Percentiles rank a stretch among this genome's conserved stretches.
These are phyloP conservation scores for Latrodectus hesperus DNA, from an alignment of 2,888 invertebrate genomes.

Conservation along the genomic window DNA sequence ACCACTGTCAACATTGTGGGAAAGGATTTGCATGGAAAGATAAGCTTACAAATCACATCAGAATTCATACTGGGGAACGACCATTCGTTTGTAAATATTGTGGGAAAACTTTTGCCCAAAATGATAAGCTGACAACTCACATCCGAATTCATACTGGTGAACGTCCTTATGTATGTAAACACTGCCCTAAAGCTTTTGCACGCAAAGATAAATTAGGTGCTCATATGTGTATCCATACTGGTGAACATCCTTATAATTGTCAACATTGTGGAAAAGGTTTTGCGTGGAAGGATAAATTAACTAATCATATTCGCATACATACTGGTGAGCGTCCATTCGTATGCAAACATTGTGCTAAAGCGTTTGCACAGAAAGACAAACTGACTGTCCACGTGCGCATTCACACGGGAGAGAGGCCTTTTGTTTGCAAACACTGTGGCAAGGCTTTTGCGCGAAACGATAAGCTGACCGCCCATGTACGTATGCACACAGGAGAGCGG, in stretches of 20 bases:
- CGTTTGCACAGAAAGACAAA: constrained; percentile 75
- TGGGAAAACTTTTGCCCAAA: constrained; percentile 71
- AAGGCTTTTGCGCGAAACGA: constrained; percentile 75
- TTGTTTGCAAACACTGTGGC: constrained; percentile 74
- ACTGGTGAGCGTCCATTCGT: constrained; percentile 76
- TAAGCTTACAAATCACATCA: constrained; percentile 74
- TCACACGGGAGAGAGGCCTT: constrained; percentile 75
- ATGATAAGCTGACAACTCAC: constrained; percentile 64
- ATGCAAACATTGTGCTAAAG: constrained; percentile 75
- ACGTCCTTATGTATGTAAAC: constrained; percentile 75
- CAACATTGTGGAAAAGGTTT: constrained; percentile 75
- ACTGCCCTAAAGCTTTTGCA: constrained; percentile 75
- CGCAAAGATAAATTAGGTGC: constrained; percentile 76
- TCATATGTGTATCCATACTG: constrained; percentile 76
- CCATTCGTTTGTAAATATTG: constrained; percentile 79
- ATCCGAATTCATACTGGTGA: constrained; percentile 73
- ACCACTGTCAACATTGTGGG: constrained; percentile 78
- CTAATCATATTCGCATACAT: constrained; percentile 77
- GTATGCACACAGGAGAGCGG: constrained; percentile 78
- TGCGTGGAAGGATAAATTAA: constrained; percentile 76
- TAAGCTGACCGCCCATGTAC: constrained; percentile 78
- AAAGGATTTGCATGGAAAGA: constrained; percentile 68
- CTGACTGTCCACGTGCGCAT: constrained; percentile 78
- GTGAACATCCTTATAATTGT: constrained; percentile 76
- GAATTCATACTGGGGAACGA: constrained; percentile 77